phyloP scores from a whole-genome alignment of 2,888 invertebrate species.

The Plagiodera versicolora region DNA sequence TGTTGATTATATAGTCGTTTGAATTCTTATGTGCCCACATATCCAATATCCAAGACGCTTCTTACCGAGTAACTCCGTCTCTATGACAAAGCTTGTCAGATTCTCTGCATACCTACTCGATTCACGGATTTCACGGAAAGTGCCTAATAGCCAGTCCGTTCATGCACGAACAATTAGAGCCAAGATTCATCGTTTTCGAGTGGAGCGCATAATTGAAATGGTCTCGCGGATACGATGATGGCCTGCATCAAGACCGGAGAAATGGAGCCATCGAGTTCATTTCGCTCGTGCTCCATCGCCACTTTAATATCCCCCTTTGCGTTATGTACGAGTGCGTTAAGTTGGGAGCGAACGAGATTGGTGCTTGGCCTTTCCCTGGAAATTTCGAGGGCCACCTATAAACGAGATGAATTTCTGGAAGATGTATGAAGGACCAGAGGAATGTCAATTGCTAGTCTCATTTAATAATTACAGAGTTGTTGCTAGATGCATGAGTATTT shows the following conservation, averaged over 20 bases:
- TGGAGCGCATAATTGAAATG: slow-evolving; percentile 45
- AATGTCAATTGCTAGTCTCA: neutral
- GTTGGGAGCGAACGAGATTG: neutral
- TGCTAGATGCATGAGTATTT: neutral
- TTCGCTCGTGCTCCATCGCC: slow-evolving; percentile 26
- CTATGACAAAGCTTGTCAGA: too few species aligned
- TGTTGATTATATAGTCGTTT: too few species aligned
- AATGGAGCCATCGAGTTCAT: slow-evolving; percentile 35
- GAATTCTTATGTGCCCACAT: too few species aligned
- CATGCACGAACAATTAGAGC: slow-evolving; percentile 40
- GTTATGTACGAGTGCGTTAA: slow-evolving; percentile 21
- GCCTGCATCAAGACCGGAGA: slow-evolving; percentile 20
- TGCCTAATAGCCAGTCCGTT: slow-evolving; percentile 19
- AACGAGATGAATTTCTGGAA: neutral
- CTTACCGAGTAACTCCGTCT: too few species aligned
- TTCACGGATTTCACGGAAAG: too few species aligned
- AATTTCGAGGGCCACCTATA: neutral
- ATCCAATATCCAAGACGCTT: too few species aligned
- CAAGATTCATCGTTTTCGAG: slow-evolving; percentile 44
- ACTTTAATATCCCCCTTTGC: slow-evolving; percentile 25
- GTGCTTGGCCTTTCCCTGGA: neutral
- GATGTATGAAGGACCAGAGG: neutral
- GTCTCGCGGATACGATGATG: slow-evolving; percentile 31
- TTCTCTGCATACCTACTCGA: too few species aligned
- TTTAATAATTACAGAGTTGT: neutral